phyloP scores from a whole-genome alignment of 2,113 vertebrate genomes.

The Rhodinocichla rosea region DNA sequence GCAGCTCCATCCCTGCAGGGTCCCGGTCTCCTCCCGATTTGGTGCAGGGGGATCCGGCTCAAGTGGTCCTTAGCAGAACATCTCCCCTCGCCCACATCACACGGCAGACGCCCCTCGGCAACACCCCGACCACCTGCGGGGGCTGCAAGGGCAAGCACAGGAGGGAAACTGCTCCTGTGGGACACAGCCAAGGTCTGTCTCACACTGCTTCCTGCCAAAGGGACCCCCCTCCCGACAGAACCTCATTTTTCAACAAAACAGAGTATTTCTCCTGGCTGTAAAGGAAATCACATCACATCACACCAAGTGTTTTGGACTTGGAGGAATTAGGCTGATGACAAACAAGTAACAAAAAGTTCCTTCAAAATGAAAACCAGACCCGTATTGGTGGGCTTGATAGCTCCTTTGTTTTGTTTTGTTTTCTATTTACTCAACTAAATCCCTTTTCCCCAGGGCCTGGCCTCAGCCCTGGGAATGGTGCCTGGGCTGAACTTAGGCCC shows the following conservation, averaged over 20 bases:
- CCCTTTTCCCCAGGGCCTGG: not conserved
- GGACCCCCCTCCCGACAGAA: not conserved
- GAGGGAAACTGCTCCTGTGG: not conserved
- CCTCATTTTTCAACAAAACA: fast-evolving
- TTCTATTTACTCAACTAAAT: not conserved
- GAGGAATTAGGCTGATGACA: not conserved
- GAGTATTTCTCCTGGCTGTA: not conserved
- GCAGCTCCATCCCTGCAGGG: not conserved
- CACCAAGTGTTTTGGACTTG: not conserved
- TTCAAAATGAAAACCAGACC: constrained; percentile 7
- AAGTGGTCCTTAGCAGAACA: fast-evolving
- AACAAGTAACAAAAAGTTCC: not conserved
- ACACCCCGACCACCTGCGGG: fast-evolving
- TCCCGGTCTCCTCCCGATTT: not conserved
- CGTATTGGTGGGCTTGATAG: not conserved
- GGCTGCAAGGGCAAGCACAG: fast-evolving
- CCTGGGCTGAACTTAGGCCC: not conserved
- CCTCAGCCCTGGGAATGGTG: not conserved
- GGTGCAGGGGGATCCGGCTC: not conserved
- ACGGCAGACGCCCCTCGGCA: fast-evolving
- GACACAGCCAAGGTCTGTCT: not conserved
- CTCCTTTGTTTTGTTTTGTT: not conserved
- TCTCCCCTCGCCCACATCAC: fast-evolving
- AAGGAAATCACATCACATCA: not conserved
- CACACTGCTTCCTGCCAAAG: not conserved